Conservation (phyloP, 1,140 invertebrate genomes). For the Campodea augens region DNA sequence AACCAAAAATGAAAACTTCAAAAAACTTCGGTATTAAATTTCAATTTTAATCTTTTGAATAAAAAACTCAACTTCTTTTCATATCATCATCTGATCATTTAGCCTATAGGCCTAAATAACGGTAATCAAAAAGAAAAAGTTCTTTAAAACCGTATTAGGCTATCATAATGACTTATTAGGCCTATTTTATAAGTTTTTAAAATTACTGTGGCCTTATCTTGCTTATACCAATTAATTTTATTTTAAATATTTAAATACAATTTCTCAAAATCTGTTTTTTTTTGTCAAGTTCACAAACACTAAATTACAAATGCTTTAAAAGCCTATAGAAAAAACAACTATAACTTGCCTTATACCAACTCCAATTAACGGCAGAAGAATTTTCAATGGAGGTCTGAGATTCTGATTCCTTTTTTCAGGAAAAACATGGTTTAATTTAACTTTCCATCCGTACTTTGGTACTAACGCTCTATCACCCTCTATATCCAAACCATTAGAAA, state of each 20-base stretch:
- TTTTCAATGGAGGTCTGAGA: slow-evolving; percentile 32
- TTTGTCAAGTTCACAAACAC: neutral
- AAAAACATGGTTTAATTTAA: slow-evolving; percentile 52
- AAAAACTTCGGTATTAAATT: slow-evolving; percentile 7
- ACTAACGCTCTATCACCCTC: slow-evolving; percentile 5
- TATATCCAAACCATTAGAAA: too few species aligned
- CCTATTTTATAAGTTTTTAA: slow-evolving; percentile 1
- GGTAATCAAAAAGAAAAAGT: too few species aligned
- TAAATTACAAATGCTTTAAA: slow-evolving; percentile 3
- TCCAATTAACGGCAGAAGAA: neutral
- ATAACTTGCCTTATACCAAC: neutral
- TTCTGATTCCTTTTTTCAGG: slow-evolving; percentile 49
- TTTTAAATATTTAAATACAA: slow-evolving; percentile 18
- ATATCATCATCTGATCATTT: too few species aligned
- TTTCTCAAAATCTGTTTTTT: neutral
- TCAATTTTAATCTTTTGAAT: too few species aligned
- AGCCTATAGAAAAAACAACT: slow-evolving; percentile 1
- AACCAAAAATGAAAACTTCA: slow-evolving; percentile 7
- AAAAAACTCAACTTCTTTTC: too few species aligned
- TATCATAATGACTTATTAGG: slow-evolving; percentile 9
- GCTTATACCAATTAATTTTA: slow-evolving; percentile 25
- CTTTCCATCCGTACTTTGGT: slow-evolving; percentile 44
- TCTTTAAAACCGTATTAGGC: too few species aligned
- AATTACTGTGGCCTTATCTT: slow-evolving; percentile 10
- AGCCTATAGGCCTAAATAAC: too few species aligned